Evolutionary conservation across 92 coral and sea anemone species (phyloP), one percentile per base, ranked within the genome.

Genomic region (Meandrina meandrites): DNA sequence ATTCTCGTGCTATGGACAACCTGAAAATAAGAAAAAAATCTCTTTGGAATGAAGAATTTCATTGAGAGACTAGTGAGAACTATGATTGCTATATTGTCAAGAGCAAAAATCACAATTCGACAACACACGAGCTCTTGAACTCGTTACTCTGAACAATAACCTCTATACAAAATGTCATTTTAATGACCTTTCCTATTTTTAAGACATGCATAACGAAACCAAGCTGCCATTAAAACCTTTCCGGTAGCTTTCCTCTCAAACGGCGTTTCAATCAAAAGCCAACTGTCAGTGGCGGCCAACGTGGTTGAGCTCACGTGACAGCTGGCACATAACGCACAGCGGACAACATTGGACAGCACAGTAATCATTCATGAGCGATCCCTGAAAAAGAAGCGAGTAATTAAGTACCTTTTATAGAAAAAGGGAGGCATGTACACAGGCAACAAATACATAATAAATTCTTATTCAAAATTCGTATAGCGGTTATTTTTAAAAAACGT

Each of bases 291-390:
- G 3, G 1, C 7, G 57, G 12, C 7, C 58, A 13, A 78, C 54
- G 35, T 62, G 72, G n/a, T 47, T 89, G 78, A 92, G 90, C 81
- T 92, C 94, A 85, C 94, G 92, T 77, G 90, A 34, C 82, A 92
- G 77, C 86, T 92, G 94, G 42, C 94, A 92, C 71, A 92, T 28
- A 19, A 75, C 92, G 51, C 90, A 92, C 18, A 37, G 14, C 12
- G 86, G 84, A 50, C 86, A 89, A 36, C 66, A 89, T 68, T 82
- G 70, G 36, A 91, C 85, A 58, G 70, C 73, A 56, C 86, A 86
- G 86, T 92, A 89, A 86, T 92, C 94, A 82, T 92, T 71, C 75
- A 78, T 75, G 73, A 92, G 84, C 30, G 89, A 82, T 30, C 94
- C 94, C 94, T 92, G 85, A 28, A 9, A 18, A 54, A 40, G 45